Conservation (phyloP, 2,113 vertebrate genomes). For the Scopus umbretta region DNA sequence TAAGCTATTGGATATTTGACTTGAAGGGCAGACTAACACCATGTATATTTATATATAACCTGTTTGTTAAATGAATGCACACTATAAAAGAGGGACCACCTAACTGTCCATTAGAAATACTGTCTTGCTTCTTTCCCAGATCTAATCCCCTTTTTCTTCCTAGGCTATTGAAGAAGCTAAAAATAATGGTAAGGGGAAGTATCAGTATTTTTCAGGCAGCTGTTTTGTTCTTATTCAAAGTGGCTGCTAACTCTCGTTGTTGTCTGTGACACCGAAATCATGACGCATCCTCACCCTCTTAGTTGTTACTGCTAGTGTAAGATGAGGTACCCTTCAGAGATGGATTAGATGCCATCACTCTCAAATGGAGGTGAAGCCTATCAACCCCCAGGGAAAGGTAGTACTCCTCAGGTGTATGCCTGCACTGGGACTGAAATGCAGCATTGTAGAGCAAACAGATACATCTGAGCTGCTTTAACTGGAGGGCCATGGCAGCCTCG, state of each 20-base stretch:
- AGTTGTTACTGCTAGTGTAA: background rate
- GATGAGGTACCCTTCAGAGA: background rate
- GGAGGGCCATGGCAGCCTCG: background rate
- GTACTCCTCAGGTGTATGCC: background rate
- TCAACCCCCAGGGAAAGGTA: background rate
- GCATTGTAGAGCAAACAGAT: background rate
- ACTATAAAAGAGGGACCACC: background rate
- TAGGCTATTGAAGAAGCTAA: background rate
- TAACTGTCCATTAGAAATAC: background rate
- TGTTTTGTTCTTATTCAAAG: background rate
- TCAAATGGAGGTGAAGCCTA: background rate
- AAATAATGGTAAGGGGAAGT: background rate
- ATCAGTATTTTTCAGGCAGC: background rate
- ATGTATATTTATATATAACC: background rate
- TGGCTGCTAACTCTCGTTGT: background rate
- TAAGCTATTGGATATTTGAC: background rate
- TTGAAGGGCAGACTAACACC: background rate
- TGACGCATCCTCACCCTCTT: background rate
- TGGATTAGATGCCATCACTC: background rate
- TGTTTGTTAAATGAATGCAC: background rate
- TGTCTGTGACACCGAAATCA: background rate
- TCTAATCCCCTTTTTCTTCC: background rate
- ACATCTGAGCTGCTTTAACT: background rate
- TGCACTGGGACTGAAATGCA: background rate
- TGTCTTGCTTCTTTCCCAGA: background rate